A percentile compares a stretch with the other conserved stretches of the same genome.
Evolutionary conservation across 2,797 vertebrate genomes (phyloP).

Genomic region (Platyrinchus mystaceus): DNA sequence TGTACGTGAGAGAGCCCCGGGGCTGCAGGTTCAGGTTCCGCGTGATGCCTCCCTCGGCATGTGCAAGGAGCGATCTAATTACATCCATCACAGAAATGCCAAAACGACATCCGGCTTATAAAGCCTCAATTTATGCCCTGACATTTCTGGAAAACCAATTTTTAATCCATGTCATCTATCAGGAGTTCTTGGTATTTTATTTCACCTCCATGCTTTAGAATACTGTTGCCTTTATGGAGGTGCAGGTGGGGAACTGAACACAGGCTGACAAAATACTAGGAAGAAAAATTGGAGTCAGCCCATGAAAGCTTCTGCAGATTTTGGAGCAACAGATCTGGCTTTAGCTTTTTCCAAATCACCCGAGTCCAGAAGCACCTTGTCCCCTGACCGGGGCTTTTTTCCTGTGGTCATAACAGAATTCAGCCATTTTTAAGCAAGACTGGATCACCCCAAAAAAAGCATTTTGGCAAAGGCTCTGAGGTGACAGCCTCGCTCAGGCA

Average conservation of each 20-base stretch:
- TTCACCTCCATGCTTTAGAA: background rate
- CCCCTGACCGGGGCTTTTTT: rapidly evolving
- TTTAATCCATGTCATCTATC: background rate
- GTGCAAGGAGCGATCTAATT: background rate
- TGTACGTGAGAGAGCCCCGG: background rate
- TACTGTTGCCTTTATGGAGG: background rate
- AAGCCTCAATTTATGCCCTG: conserved; percentile 7
- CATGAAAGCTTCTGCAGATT: background rate
- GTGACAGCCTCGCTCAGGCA: rapidly evolving
- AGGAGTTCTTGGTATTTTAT: background rate
- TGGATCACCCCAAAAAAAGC: background rate
- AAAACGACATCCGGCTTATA: background rate
- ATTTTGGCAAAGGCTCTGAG: background rate
- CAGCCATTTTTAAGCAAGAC: background rate
- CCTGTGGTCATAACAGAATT: background rate
- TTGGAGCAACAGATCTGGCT: background rate
- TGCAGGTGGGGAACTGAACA: background rate
- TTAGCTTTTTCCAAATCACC: background rate
- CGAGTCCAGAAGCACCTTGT: background rate
- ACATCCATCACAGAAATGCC: background rate
- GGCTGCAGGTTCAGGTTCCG: background rate
- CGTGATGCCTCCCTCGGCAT: background rate
- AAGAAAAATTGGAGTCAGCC: background rate
- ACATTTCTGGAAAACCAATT: conserved; percentile 22
- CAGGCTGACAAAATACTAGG: background rate